Conservation (phyloP, 2,113 vertebrate genomes). For the Hippocampus comes region DNA sequence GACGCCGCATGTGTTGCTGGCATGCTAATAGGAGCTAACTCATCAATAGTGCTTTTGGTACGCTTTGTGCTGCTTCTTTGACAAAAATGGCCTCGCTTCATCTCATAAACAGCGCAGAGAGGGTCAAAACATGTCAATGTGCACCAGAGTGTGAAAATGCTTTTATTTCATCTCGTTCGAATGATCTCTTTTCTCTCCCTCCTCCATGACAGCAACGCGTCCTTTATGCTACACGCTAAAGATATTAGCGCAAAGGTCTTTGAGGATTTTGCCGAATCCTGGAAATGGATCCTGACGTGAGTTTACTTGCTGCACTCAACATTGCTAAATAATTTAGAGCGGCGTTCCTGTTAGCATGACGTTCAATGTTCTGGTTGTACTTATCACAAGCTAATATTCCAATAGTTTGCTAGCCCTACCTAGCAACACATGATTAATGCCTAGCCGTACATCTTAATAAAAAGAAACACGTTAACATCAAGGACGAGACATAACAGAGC, state of each 20-base stretch:
- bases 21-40: not conserved
- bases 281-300: constrained; percentile 97
- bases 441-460: too few relatives aligned
- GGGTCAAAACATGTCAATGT: not conserved
- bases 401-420: too few relatives aligned
- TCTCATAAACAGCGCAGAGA: constrained; percentile 11
- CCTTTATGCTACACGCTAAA: constrained; percentile 81
- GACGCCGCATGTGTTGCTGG: too few relatives aligned
- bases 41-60: constrained; percentile 23
- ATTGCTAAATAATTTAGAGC: not conserved
- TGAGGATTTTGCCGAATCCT: constrained; percentile 91
- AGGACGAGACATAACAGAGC: too few relatives aligned
- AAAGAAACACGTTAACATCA: too few relatives aligned
- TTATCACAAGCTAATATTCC: too few relatives aligned
- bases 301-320: constrained; percentile 30
- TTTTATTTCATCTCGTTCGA: constrained; percentile 10
- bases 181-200: constrained; percentile 6
- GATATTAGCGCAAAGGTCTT: constrained; percentile 85
- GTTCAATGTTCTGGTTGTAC: too few relatives aligned
- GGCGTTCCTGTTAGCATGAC: too few relatives aligned
- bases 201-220: constrained; percentile 74
- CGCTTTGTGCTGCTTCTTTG: constrained; percentile 22
- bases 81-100: constrained; percentile 1
- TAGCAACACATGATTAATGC: too few relatives aligned
- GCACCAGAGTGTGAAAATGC: constrained; percentile 26